Evolutionary conservation across 2,888 invertebrate genomes (phyloP).

Genomic region (Balanococcus diminutus): DNA sequence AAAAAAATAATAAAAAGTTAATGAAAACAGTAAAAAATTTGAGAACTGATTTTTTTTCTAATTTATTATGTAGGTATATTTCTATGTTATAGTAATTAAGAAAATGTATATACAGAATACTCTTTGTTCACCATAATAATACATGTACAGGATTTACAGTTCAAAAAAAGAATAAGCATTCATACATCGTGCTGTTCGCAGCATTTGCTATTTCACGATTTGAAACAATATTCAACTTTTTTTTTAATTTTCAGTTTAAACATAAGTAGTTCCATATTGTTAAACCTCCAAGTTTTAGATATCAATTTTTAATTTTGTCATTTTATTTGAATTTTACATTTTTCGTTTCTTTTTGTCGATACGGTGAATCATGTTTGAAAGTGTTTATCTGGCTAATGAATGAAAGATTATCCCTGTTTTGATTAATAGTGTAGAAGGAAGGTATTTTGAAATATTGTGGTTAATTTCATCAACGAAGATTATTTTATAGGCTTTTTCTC

Average conservation of each 20-base stretch:
- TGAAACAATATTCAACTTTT: background rate
- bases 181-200: background rate
- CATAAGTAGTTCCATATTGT: background rate
- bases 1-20: constrained; percentile 32
- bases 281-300: background rate
- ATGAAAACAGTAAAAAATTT: constrained; percentile 24
- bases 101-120: constrained; percentile 47
- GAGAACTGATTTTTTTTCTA: constrained; percentile 51
- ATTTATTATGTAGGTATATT: constrained; percentile 45
- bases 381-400: background rate
- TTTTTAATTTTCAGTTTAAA: background rate
- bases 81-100: constrained; percentile 49
- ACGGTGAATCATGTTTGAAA: background rate
- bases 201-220: background rate
- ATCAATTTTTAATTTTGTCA: background rate
- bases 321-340: background rate
- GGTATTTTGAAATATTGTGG: background rate
- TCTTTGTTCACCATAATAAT: constrained; percentile 50
- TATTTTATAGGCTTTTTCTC: background rate
- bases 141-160: constrained; percentile 47
- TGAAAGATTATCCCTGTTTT: background rate
- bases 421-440: background rate
- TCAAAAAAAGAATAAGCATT: background rate
- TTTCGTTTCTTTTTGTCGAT: background rate
- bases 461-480: background rate